Evolutionary conservation across 2,113 vertebrate species (phyloP).

Genomic region (Podiceps cristatus): DNA sequence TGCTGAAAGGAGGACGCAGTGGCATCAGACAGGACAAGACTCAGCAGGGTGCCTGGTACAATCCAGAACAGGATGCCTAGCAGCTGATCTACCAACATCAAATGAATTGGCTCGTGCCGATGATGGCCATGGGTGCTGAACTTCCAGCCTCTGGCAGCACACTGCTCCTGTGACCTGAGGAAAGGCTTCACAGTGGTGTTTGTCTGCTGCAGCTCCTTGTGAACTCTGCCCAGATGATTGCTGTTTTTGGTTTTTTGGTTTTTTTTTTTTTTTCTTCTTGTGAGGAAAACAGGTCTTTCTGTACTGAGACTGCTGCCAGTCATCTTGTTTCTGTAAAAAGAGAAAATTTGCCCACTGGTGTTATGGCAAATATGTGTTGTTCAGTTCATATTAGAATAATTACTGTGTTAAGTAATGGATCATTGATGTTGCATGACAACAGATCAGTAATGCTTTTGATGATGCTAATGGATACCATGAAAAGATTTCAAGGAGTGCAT

Average conservation of each 20-base stretch:
- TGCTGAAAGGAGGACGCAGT: neutral
- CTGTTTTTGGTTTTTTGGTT: no score
- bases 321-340: neutral
- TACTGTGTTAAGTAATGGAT: neutral
- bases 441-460: neutral
- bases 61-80: neutral
- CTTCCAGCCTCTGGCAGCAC: neutral
- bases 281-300: neutral
- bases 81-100: neutral
- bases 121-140: neutral
- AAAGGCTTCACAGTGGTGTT: accelerated
- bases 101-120: neutral
- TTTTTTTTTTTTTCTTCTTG: neutral
- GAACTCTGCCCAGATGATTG: neutral
- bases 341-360: neutral
- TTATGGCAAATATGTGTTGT: neutral
- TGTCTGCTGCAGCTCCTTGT: neutral
- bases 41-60: neutral
- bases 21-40: neutral
- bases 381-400: neutral
- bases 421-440: neutral
- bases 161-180: neutral
- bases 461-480: neutral
- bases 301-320: neutral
- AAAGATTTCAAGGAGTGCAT: neutral